Base-by-base conservation (phyloP, 2,113 vertebrate genomes). In the Glareola pratincola region DNA sequence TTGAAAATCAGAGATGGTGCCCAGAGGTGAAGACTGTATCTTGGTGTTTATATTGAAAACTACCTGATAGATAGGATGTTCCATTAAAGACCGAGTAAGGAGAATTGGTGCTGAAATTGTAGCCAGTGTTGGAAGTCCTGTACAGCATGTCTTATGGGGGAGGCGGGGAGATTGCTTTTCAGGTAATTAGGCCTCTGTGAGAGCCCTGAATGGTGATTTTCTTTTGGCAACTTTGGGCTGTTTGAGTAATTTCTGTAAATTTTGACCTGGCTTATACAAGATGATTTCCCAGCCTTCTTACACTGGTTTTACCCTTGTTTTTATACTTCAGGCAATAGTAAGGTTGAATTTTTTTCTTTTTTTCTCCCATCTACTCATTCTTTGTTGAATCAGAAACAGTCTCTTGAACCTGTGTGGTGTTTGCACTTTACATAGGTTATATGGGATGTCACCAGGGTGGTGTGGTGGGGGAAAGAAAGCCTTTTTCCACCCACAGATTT, bases 291-390 rank as follows among this genome's bases (percentile, higher is more conserved):
- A 71, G 19, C 39, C 17, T 59, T 48, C 18, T 63, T 75, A 24
- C 2, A 0, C 27, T 76, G 21, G 1, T 72, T 92, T 90, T 34
- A 37, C 34, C 6, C 18, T 39, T 50, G 10, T 10, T 30, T 86
- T 82, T 82, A 60, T 7, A 9, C 50, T 88, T 63, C 15, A 26
- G 23, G 29, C 18, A 41, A 74, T 69, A 81, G 14, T n/a, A 27
- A 71, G 22, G n/a, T 36, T 22, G 23, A 20, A 39, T 39, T 5
- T 16, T 9, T 10, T 9, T 10, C 12, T 13, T 4, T 6, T 13
- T 2, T 5, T 11, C 9, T 1, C 7, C 3, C 5, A 1, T 4
- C 12, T 4, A 4, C 6, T 60, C 1, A 2, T 34, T 56, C 50
- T 53, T 48, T 75, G 13, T 48, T 54, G 21, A 62, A 29, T 32